Percentiles rank a stretch among this genome's conserved stretches.
phyloP scores from a whole-genome alignment of 2,113 vertebrate genomes.

The Cavia aperea region DNA sequence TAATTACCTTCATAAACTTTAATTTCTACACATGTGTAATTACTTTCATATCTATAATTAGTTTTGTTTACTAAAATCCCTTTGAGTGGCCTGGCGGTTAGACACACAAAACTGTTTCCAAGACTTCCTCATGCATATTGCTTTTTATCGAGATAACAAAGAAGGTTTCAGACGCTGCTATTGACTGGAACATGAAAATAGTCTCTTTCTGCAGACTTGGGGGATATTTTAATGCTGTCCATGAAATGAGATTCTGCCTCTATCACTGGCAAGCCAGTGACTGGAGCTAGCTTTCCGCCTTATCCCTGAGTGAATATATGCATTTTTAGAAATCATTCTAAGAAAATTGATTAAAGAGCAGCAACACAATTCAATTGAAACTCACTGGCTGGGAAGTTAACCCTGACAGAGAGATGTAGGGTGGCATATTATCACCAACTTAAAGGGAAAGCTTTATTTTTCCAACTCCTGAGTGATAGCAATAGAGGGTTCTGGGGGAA shows the following conservation, averaged over 20 bases:
- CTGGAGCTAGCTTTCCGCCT: not conserved
- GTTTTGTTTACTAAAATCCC: not conserved
- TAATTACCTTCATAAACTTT: not conserved
- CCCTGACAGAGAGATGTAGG: not conserved
- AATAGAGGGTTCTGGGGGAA: not conserved
- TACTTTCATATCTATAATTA: not conserved
- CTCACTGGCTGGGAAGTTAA: slow-evolving; percentile 1
- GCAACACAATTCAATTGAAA: slow-evolving; percentile 40
- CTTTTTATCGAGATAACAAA: slow-evolving; percentile 35
- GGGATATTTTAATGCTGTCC: slow-evolving; percentile 37
- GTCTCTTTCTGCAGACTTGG: slow-evolving; percentile 22
- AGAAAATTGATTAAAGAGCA: slow-evolving; percentile 54
- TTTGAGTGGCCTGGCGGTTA: not conserved
- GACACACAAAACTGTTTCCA: not conserved
- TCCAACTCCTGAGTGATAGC: not conserved
- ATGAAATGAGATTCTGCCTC: slow-evolving; percentile 48
- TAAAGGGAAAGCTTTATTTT: not conserved
- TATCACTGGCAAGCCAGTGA: slow-evolving; percentile 17
- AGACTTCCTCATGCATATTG: slow-evolving; percentile 12
- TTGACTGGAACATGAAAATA: slow-evolving; percentile 33
- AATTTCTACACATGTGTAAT: not conserved
- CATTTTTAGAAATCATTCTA: slow-evolving; percentile 52
- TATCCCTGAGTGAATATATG: slow-evolving; percentile 38
- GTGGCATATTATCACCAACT: not conserved
- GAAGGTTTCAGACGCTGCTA: not conserved